phyloP scores from a whole-genome alignment of 2,113 vertebrate genomes.

The Polyodon spathula region DNA sequence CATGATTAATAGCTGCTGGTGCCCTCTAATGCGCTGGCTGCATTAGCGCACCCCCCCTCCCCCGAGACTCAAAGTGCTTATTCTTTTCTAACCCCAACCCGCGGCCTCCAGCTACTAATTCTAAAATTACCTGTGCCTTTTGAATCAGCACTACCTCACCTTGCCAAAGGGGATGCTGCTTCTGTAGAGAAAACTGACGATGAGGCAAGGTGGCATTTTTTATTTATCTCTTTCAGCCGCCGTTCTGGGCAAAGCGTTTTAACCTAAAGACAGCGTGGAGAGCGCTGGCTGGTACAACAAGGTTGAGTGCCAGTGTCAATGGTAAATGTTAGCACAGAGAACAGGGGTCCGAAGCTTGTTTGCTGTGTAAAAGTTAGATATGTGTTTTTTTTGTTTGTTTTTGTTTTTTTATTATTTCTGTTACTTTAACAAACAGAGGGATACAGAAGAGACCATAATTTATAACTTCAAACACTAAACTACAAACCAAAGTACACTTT shows the following conservation, averaged over 20 bases:
- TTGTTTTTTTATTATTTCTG: no score
- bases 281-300: no score
- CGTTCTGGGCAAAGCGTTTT: not conserved
- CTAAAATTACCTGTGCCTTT: slow-evolving; percentile 50
- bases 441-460: no score
- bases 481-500: no score
- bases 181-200: slow-evolving; percentile 36
- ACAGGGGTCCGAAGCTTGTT: no score
- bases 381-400: no score
- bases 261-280: not conserved
- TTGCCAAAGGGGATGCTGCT: slow-evolving; percentile 59
- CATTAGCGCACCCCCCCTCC: slow-evolving; percentile 16
- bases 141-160: slow-evolving; percentile 59
- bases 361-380: no score
- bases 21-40: slow-evolving; percentile 17
- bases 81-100: slow-evolving; percentile 6
- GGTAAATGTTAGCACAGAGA: no score
- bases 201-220: slow-evolving; percentile 28
- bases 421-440: no score
- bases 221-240: slow-evolving; percentile 9
- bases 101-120: slow-evolving; percentile 19
- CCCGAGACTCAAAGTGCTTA: slow-evolving; percentile 21
- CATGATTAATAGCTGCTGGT: not conserved
- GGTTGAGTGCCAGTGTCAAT: no score
- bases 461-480: no score